These are phyloP conservation scores for Copidosoma floridanum DNA, from an alignment of 1,140 invertebrate genomes.

Conservation along the genomic window DNA sequence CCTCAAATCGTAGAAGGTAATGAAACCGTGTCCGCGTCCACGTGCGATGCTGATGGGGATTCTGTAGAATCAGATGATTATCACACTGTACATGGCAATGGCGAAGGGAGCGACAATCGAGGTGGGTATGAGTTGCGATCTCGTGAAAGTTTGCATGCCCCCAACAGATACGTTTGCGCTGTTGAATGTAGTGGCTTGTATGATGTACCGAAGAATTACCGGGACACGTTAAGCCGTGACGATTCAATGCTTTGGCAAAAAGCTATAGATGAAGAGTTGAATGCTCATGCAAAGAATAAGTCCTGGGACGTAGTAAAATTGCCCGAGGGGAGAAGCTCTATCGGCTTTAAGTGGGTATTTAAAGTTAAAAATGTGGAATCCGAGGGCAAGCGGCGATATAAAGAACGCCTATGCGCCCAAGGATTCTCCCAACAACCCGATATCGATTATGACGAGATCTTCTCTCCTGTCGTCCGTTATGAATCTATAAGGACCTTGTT, in stretches of 20 bases:
- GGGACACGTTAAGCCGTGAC: neutral
- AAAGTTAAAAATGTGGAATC: neutral
- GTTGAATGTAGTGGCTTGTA: neutral
- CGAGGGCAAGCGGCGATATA: neutral
- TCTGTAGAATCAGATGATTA: neutral
- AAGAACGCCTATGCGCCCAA: slow-evolving; percentile 29
- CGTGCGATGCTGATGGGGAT: no score
- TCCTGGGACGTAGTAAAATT: slow-evolving; percentile 32
- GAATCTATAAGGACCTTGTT: slow-evolving; percentile 24
- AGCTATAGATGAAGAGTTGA: neutral
- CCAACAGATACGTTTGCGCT: neutral
- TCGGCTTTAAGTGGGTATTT: slow-evolving; percentile 22
- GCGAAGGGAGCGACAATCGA: neutral
- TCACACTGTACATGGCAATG: neutral
- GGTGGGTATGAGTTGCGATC: neutral
- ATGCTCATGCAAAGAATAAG: slow-evolving; percentile 25
- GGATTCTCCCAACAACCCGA: slow-evolving; percentile 32
- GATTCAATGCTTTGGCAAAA: neutral
- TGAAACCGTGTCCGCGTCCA: no score
- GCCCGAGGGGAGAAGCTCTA: slow-evolving; percentile 10
- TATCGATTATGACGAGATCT: slow-evolving; percentile 33
- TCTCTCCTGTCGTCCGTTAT: slow-evolving; percentile 22
- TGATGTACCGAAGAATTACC: neutral
- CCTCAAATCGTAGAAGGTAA: no score
- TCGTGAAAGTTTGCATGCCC: neutral